phyloP scores from a whole-genome alignment of 2,113 vertebrate genomes.

The Helogale parvula region DNA sequence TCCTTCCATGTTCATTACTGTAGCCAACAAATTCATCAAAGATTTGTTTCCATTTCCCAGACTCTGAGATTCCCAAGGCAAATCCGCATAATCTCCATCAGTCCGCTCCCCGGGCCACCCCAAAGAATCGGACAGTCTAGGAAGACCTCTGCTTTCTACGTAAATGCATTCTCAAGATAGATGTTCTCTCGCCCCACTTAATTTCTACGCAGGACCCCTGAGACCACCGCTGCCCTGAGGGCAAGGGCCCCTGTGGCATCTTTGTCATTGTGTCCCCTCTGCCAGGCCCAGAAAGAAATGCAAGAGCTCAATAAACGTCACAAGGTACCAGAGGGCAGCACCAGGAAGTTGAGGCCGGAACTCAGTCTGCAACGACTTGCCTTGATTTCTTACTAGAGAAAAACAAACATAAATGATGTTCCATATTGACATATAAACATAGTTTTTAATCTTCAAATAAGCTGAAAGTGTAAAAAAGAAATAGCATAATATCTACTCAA shows the following conservation, averaged over 20 bases:
- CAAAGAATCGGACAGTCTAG: not conserved
- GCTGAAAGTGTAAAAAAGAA: not conserved
- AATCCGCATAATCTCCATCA: not conserved
- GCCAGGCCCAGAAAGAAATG: not conserved
- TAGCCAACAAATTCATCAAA: not conserved
- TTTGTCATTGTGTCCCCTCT: not conserved
- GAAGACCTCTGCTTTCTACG: not conserved
- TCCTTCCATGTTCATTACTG: not conserved
- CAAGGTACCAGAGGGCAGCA: rapidly evolving
- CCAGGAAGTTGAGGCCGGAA: not conserved
- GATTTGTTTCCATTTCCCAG: not conserved
- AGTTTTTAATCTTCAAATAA: conserved; percentile 31
- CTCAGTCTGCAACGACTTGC: not conserved
- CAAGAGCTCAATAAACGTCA: not conserved
- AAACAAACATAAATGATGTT: not conserved
- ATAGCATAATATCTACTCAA: not conserved
- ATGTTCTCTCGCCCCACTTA: not conserved
- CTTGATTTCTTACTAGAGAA: not conserved
- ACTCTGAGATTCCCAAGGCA: not conserved
- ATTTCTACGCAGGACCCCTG: not conserved
- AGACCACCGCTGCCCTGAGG: not conserved
- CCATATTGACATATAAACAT: not conserved
- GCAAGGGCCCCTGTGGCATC: not conserved
- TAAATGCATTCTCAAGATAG: not conserved
- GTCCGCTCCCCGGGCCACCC: not conserved